These are phyloP conservation scores for Furnarius figulus DNA, from an alignment of 2,113 vertebrate genomes.

Conservation along the genomic window DNA sequence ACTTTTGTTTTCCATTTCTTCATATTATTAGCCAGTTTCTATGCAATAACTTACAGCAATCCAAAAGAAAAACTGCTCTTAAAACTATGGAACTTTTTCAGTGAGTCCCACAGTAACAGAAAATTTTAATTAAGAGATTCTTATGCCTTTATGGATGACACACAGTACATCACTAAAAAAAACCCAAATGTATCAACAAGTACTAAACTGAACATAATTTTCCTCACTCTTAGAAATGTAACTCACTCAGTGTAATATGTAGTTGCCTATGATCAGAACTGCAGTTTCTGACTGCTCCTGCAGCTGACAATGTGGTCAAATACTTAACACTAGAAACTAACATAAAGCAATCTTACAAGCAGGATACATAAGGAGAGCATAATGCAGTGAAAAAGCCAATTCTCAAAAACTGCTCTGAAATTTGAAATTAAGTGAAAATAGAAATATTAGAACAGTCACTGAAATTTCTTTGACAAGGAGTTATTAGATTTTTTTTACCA, in stretches of 20 bases:
- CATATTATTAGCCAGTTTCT: not conserved
- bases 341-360: not conserved
- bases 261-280: not conserved
- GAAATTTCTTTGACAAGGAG: no score
- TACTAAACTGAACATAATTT: not conserved
- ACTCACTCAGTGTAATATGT: not conserved
- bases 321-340: not conserved
- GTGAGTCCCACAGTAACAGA: not conserved
- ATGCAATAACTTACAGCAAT: not conserved
- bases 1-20: not conserved
- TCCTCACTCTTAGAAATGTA: not conserved
- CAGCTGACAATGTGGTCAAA: not conserved
- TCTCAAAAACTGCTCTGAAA: not conserved
- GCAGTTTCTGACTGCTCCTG: not conserved
- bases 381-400: not conserved
- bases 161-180: not conserved
- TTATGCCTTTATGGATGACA: not conserved
- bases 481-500: not conserved
- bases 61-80: not conserved
- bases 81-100: not conserved
- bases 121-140: not conserved
- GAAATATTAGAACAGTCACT: not conserved
- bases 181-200: fast-evolving
- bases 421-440: not conserved
- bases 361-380: not conserved